Conservation (phyloP, 2,888 invertebrate species). For the Andrena flavipes region DNA sequence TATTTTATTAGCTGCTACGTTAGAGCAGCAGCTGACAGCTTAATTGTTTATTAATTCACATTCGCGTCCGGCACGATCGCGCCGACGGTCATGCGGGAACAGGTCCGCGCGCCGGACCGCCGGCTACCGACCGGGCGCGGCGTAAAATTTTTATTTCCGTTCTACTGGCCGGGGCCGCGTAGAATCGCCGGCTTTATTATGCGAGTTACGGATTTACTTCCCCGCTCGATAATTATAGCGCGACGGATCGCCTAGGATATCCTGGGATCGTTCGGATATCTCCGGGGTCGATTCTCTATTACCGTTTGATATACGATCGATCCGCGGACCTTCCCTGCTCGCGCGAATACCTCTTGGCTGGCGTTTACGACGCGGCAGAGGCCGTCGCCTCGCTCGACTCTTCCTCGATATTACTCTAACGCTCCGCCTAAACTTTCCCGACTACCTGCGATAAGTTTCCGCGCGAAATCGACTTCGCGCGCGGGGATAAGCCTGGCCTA, state of each 20-base stretch:
- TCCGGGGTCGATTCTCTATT: slow-evolving; percentile 51
- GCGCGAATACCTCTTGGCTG: slow-evolving; percentile 34
- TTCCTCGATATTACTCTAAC: slow-evolving; percentile 29
- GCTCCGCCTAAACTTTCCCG: slow-evolving; percentile 18
- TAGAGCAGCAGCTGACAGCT: slow-evolving; percentile 45
- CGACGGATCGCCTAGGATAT: slow-evolving; percentile 43
- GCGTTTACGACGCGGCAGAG: slow-evolving; percentile 54
- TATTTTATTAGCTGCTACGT: slow-evolving; percentile 41
- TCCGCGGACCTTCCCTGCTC: slow-evolving; percentile 6
- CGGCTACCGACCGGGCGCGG: slow-evolving; percentile 14
- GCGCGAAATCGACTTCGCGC: background rate
- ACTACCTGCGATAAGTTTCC: background rate
- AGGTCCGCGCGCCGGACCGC: slow-evolving; percentile 25
- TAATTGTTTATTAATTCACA: slow-evolving; percentile 64
- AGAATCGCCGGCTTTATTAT: slow-evolving; percentile 37
- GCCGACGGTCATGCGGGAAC: slow-evolving; percentile 37
- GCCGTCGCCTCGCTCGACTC: slow-evolving; percentile 16
- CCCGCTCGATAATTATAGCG: slow-evolving; percentile 41
- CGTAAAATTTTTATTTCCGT: slow-evolving; percentile 26
- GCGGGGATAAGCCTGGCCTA: background rate
- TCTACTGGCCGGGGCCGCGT: background rate
- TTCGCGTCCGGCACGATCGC: slow-evolving; percentile 30
- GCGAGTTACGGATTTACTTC: slow-evolving; percentile 35
- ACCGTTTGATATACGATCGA: slow-evolving; percentile 59
- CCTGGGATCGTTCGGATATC: slow-evolving; percentile 51